phyloP scores from a whole-genome alignment of 2,797 vertebrate species.

The Salmo trutta region DNA sequence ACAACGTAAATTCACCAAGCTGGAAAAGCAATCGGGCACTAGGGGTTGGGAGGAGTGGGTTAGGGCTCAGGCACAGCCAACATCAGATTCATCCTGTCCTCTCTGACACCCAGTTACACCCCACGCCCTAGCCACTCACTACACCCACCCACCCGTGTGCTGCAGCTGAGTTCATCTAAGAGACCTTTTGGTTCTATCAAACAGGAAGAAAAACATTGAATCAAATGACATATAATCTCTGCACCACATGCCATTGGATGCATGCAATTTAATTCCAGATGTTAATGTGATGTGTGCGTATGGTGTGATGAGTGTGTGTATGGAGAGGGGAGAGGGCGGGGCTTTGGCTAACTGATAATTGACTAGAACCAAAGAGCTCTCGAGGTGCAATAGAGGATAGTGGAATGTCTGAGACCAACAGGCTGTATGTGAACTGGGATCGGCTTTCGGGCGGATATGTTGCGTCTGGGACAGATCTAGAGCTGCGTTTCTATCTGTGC shows the following conservation, averaged over 20 bases:
- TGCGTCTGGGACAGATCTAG: conserved; percentile 51
- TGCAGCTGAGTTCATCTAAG: conserved; percentile 61
- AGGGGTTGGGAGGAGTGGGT: conserved; percentile 40
- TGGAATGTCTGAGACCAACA: conserved; percentile 37
- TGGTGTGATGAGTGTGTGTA: neutral
- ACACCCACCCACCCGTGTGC: conserved; percentile 29
- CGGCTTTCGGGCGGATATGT: conserved; percentile 62
- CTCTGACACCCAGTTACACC: conserved; percentile 37
- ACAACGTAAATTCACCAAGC: conserved; percentile 44
- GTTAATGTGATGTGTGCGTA: conserved; percentile 57
- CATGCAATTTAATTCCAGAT: conserved; percentile 69
- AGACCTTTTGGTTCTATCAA: conserved; percentile 54
- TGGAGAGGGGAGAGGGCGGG: conserved; percentile 21
- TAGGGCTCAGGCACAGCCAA: conserved; percentile 35
- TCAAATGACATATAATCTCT: conserved; percentile 49
- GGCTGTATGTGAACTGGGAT: conserved; percentile 56
- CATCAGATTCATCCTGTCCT: conserved; percentile 22
- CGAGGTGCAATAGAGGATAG: conserved; percentile 52
- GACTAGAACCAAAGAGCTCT: conserved; percentile 48
- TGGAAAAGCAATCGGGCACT: conserved; percentile 59
- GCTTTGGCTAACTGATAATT: conserved; percentile 41
- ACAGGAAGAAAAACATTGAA: conserved; percentile 31
- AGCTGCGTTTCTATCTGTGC: conserved; percentile 37
- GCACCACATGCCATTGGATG: conserved; percentile 65
- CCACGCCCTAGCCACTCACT: conserved; percentile 36